phyloP scores from a whole-genome alignment of 2,888 invertebrate genomes.

The Leuctra nigra region DNA sequence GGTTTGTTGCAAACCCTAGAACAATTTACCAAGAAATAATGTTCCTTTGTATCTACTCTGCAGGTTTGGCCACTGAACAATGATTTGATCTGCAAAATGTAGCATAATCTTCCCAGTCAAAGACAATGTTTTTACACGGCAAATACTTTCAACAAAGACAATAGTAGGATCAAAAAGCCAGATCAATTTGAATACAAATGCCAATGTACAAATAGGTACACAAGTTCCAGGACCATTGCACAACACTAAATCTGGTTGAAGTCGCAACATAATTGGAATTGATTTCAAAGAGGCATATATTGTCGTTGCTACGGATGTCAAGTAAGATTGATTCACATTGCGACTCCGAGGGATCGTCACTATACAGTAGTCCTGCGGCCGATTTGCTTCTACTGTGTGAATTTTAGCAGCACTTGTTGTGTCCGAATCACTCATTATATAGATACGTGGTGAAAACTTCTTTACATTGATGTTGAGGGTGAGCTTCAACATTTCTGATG shows the following conservation, averaged over 20 bases:
- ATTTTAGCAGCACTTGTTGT: conserved; percentile 65
- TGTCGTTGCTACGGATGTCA: conserved; percentile 73
- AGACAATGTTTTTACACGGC: conserved; percentile 84
- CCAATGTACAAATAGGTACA: conserved; percentile 78
- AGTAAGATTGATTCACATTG: conserved; percentile 79
- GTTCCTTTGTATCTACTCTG: conserved; percentile 57
- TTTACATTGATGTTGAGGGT: conserved; percentile 53
- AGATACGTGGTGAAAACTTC: conserved; percentile 66
- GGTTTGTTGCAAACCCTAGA: too few species aligned
- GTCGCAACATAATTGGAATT: conserved; percentile 58
- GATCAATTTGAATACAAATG: conserved; percentile 63
- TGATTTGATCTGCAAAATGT: conserved; percentile 72
- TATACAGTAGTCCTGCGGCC: conserved; percentile 42
- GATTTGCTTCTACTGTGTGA: conserved; percentile 42
- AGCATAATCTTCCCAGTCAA: conserved; percentile 82
- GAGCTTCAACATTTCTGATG: conserved; percentile 84
- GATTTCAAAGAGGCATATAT: conserved; percentile 60
- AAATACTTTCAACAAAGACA: conserved; percentile 92
- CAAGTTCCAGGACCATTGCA: conserved; percentile 98
- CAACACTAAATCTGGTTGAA: conserved; percentile 72
- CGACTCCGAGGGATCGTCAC: conserved; percentile 73
- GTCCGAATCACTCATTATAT: conserved; percentile 74
- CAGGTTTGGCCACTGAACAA: conserved; percentile 91
- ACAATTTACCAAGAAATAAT: conserved; percentile 68
- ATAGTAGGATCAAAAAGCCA: conserved; percentile 63